These are phyloP conservation scores for Drosophila aff. DNA, from an alignment of 1,140 invertebrate genomes.

Conservation along the genomic window DNA sequence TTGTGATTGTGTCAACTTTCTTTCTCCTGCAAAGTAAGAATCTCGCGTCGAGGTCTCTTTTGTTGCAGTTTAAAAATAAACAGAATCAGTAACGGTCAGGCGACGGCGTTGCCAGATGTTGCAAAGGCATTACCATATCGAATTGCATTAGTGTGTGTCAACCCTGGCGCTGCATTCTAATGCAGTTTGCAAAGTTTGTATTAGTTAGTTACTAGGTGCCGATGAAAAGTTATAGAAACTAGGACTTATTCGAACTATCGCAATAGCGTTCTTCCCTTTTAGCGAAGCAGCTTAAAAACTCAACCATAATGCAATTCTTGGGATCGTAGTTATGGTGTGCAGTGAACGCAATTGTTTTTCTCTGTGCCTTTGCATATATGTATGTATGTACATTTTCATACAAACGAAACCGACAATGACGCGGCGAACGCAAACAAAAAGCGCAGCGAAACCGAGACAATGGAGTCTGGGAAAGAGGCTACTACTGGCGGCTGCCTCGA, in stretches of 20 bases:
- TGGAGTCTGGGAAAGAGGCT: constrained; percentile 47
- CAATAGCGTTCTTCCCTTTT: not conserved
- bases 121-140: constrained; percentile 19
- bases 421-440: constrained; percentile 28
- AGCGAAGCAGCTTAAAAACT: not conserved
- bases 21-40: constrained; percentile 47
- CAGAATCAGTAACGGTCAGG: constrained; percentile 11
- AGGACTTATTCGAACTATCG: not conserved
- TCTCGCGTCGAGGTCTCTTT: constrained; percentile 35
- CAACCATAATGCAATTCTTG: not conserved
- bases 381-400: constrained; percentile 22
- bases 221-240: not conserved
- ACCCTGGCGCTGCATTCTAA: constrained; percentile 21
- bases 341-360: constrained; percentile 35
- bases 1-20: constrained; percentile 67
- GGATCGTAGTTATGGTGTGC: constrained; percentile 7
- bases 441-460: constrained; percentile 39
- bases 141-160: constrained; percentile 26
- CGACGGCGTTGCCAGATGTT: constrained; percentile 46
- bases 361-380: constrained; percentile 19
- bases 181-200: not conserved
- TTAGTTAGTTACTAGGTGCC: not conserved
- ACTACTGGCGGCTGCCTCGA: constrained; percentile 30
- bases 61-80: constrained; percentile 40
- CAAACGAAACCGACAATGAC: constrained; percentile 34